Percentiles rank a stretch among this genome's conserved stretches.
These are phyloP conservation scores for Dolichopus griseipennis DNA, from an alignment of 2,888 invertebrate genomes.

Conservation along the genomic window DNA sequence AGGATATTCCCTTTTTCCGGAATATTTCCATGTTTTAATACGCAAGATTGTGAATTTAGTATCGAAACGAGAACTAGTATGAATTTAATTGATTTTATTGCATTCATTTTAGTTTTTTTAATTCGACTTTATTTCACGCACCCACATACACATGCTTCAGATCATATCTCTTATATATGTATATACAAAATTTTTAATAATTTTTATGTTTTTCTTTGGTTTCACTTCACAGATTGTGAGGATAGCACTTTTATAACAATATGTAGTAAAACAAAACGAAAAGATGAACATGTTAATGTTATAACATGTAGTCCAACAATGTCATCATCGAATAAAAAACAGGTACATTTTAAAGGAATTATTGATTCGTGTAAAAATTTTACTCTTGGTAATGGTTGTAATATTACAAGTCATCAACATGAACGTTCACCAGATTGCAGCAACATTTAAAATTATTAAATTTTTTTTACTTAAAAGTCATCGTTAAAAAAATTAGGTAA, in stretches of 20 bases:
- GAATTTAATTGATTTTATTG: too few relatives aligned
- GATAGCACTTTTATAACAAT: not conserved
- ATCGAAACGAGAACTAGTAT: too few relatives aligned
- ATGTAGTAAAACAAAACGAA: not conserved
- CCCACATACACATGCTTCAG: not conserved
- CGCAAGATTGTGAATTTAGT: too few relatives aligned
- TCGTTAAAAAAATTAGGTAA: too few relatives aligned
- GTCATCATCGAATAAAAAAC: not conserved
- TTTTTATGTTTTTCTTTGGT: too few relatives aligned
- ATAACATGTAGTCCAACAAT: constrained; percentile 2
- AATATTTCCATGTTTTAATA: too few relatives aligned
- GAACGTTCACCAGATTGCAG: not conserved
- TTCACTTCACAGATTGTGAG: not conserved
- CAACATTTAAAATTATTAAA: not conserved
- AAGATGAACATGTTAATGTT: not conserved
- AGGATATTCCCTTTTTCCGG: too few relatives aligned
- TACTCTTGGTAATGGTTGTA: not conserved
- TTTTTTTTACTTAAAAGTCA: too few relatives aligned
- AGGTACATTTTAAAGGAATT: not conserved
- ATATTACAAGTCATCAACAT: not conserved
- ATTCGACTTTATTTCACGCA: too few relatives aligned
- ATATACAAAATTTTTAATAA: too few relatives aligned
- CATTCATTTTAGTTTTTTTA: too few relatives aligned
- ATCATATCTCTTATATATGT: not conserved
- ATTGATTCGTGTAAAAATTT: not conserved